These are phyloP conservation scores for Dendrolimus houi DNA, from an alignment of 2,888 invertebrate genomes.

Conservation along the genomic window DNA sequence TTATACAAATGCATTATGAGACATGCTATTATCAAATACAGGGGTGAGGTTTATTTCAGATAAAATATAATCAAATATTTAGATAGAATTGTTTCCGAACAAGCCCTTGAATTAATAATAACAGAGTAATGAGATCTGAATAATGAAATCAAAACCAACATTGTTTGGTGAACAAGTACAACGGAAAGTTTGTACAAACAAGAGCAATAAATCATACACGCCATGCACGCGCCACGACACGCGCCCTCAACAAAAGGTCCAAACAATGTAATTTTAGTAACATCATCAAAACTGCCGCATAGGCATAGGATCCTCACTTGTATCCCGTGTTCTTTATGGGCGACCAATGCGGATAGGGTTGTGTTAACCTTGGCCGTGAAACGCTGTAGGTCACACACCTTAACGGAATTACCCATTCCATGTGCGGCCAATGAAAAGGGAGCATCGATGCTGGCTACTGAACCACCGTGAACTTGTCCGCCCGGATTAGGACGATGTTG, in stretches of 20 bases:
- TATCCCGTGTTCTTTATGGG: too few relatives aligned
- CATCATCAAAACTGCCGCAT: constrained; percentile 17
- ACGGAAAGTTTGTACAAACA: constrained; percentile 16
- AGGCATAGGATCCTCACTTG: constrained; percentile 2
- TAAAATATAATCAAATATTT: neutral
- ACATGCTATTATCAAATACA: neutral
- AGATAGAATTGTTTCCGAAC: neutral
- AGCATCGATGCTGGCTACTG: too few relatives aligned
- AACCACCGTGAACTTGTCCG: too few relatives aligned
- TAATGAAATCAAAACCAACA: constrained; percentile 46
- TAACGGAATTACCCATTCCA: too few relatives aligned
- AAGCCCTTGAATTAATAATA: constrained; percentile 5
- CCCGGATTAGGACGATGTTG: too few relatives aligned
- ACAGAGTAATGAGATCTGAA: constrained; percentile 16
- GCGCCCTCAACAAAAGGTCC: constrained; percentile 25
- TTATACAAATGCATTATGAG: too few relatives aligned
- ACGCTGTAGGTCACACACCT: too few relatives aligned
- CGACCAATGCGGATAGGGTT: too few relatives aligned
- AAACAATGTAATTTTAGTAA: constrained; percentile 39
- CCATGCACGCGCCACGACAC: constrained; percentile 16
- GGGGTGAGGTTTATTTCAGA: neutral
- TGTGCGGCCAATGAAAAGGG: too few relatives aligned
- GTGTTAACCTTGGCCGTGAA: too few relatives aligned
- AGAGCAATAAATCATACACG: constrained; percentile 30
- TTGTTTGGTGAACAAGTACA: constrained; percentile 30